Evolutionary conservation across 2,113 vertebrate species (phyloP).

Genomic region (Neopipo cinnamomea): DNA sequence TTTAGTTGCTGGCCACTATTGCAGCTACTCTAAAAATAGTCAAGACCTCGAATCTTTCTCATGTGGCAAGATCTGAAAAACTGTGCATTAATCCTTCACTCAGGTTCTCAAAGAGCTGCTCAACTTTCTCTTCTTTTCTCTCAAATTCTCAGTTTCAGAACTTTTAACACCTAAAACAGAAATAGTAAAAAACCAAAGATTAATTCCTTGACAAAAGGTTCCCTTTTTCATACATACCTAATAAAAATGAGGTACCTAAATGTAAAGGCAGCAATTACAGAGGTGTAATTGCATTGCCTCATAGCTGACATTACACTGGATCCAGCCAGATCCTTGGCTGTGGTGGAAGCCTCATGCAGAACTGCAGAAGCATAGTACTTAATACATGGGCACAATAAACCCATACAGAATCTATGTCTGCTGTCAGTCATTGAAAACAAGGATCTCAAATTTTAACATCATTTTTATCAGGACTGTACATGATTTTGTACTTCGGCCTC

Average conservation of each 20-base stretch:
- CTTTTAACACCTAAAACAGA: background rate
- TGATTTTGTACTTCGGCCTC: background rate
- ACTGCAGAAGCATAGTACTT: background rate
- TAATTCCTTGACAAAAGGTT: background rate
- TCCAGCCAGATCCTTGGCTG: background rate
- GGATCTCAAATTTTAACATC: background rate
- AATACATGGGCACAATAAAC: background rate
- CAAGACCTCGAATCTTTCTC: background rate
- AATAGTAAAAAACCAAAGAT: background rate
- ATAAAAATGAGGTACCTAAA: background rate
- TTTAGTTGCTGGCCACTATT: background rate
- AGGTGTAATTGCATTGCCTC: background rate
- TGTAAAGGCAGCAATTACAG: background rate
- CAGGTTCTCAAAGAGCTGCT: background rate
- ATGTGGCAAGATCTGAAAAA: background rate
- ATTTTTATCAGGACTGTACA: background rate
- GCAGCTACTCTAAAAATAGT: background rate
- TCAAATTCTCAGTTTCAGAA: background rate
- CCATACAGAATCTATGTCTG: background rate
- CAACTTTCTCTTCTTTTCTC: background rate
- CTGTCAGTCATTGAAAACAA: background rate
- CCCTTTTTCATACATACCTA: background rate
- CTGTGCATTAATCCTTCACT: background rate
- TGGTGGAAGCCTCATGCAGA: background rate
- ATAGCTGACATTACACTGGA: background rate